Evolutionary conservation across 2,888 invertebrate genomes (phyloP).

Genomic region (Eugnorisma glareosa): DNA sequence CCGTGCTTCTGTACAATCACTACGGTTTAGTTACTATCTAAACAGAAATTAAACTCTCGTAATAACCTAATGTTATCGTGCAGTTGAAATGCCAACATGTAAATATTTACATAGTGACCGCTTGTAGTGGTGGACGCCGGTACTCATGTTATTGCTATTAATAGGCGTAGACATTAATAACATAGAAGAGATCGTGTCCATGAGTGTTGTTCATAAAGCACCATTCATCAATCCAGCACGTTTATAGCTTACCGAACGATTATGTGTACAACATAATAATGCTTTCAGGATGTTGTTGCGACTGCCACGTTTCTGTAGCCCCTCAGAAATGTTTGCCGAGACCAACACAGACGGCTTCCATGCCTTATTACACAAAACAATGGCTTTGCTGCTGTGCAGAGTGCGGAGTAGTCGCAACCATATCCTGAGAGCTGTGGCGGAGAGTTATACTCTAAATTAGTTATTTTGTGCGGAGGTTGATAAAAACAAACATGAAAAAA

Average conservation of each 20-base stretch:
- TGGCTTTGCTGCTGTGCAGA: no score
- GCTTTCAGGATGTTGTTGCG: no score
- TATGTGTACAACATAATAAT: not conserved
- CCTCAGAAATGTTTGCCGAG: no score
- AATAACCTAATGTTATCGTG: constrained; percentile 22
- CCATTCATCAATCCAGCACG: constrained; percentile 10
- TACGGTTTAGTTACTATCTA: not conserved
- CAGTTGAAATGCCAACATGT: not conserved
- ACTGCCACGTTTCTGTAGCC: no score
- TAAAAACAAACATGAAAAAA: no score
- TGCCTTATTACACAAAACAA: no score
- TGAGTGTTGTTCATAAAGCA: not conserved
- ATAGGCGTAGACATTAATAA: constrained; percentile 11
- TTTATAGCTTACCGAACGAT: not conserved
- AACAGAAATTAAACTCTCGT: constrained; percentile 3
- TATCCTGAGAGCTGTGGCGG: no score
- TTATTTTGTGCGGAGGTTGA: no score
- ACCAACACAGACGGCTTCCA: no score
- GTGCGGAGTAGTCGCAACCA: no score
- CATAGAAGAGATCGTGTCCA: not conserved
- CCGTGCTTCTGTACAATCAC: not conserved
- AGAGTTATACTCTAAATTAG: no score
- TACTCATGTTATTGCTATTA: constrained; percentile 27
- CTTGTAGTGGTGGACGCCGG: not conserved
- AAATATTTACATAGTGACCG: constrained; percentile 31